Conservation (phyloP, 1,140 invertebrate species). For the Arion vulgaris region DNA sequence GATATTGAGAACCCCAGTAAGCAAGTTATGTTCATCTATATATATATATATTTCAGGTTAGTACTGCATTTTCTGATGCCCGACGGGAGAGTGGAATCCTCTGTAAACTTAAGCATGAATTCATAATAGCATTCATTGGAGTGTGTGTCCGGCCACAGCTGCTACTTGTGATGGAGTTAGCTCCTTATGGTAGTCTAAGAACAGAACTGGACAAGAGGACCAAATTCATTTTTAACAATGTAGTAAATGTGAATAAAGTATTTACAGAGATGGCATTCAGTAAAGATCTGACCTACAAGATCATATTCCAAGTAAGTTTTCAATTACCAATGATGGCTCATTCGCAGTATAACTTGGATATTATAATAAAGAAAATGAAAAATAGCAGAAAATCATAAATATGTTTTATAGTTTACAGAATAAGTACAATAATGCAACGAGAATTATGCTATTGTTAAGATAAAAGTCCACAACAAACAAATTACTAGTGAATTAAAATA, state of each 20-base stretch:
- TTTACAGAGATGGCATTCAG: constrained; percentile 45
- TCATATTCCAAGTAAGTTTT: constrained; percentile 62
- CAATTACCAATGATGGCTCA: not conserved
- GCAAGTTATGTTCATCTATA: not conserved
- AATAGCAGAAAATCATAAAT: too few relatives aligned
- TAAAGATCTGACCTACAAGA: constrained; percentile 64
- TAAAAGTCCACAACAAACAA: too few relatives aligned
- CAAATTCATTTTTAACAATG: not conserved
- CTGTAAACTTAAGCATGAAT: constrained; percentile 63
- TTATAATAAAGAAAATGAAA: too few relatives aligned
- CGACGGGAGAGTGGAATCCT: constrained; percentile 63
- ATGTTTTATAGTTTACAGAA: too few relatives aligned
- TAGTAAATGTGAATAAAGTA: not conserved
- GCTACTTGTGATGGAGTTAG: constrained; percentile 63
- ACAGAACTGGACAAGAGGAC: constrained; percentile 11
- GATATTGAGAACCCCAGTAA: too few relatives aligned
- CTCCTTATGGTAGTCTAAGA: constrained; percentile 59
- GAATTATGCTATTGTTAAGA: too few relatives aligned
- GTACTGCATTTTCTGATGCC: constrained; percentile 60
- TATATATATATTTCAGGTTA: constrained; percentile 44
- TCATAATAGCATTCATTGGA: constrained; percentile 61
- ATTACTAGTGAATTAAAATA: too few relatives aligned
- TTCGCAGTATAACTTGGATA: too few relatives aligned
- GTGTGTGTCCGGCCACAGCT: constrained; percentile 56
- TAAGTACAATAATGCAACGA: too few relatives aligned